Conservation (phyloP, 2,113 vertebrate genomes). For the Sebastes schlegelii region DNA sequence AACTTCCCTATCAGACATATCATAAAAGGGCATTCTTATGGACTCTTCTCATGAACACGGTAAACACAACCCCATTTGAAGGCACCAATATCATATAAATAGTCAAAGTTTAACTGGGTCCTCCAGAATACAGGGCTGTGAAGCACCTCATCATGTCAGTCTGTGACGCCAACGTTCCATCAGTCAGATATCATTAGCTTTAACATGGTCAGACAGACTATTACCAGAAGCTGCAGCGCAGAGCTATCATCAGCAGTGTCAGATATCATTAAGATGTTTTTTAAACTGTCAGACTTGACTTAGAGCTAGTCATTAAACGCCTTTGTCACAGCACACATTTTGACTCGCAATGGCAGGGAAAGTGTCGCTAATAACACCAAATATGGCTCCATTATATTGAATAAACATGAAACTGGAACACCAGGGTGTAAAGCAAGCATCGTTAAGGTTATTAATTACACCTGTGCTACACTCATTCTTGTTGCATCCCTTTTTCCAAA, state of each 20-base stretch:
- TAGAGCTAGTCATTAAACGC: neutral
- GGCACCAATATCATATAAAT: neutral
- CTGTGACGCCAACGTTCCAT: neutral
- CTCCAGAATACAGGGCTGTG: neutral
- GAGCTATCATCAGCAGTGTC: neutral
- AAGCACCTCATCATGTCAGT: neutral
- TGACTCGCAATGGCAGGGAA: neutral
- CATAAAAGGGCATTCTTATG: no score
- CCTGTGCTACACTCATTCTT: neutral
- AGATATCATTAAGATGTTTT: neutral
- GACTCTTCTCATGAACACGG: no score
- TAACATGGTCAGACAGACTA: neutral
- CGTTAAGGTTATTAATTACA: neutral
- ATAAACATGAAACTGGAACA: neutral
- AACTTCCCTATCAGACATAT: no score
- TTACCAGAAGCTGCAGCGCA: neutral
- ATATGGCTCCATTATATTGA: neutral
- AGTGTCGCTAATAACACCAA: neutral
- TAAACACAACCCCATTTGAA: no score
- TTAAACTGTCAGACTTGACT: neutral
- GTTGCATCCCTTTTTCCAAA: neutral
- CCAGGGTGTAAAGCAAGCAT: neutral
- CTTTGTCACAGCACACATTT: neutral
- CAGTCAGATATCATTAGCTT: neutral
- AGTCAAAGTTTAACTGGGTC: neutral